Percentiles rank a stretch among this genome's conserved stretches.
phyloP scores from a whole-genome alignment of 2,888 invertebrate species.

The Thera obeliscata region DNA sequence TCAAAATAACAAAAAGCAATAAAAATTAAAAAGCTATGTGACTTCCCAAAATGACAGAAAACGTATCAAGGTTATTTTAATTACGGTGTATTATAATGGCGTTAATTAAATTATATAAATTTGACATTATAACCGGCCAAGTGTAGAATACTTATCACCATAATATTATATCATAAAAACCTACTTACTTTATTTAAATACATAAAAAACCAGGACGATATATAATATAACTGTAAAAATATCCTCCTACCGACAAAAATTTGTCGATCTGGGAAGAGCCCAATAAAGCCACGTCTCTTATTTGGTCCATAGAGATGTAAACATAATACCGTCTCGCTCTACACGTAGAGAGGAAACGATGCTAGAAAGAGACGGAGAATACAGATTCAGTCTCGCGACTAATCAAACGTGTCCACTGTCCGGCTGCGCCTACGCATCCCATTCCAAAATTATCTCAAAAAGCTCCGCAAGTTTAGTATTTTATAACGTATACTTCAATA shows the following conservation, averaged over 20 bases:
- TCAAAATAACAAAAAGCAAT: too few relatives aligned
- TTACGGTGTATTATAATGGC: too few relatives aligned
- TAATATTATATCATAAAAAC: neutral
- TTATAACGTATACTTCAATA: constrained; percentile 22
- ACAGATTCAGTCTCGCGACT: constrained; percentile 71
- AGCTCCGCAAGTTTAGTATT: constrained; percentile 29
- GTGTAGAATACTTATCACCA: neutral
- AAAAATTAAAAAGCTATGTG: too few relatives aligned
- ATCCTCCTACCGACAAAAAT: constrained; percentile 77
- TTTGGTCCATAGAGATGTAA: constrained; percentile 74
- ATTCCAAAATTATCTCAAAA: constrained; percentile 55
- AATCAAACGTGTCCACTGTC: constrained; percentile 81
- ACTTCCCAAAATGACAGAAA: too few relatives aligned
- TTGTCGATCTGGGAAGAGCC: constrained; percentile 78
- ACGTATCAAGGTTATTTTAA: too few relatives aligned
- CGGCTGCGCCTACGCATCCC: constrained; percentile 71
- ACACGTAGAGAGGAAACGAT: constrained; percentile 32
- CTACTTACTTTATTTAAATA: constrained; percentile 52
- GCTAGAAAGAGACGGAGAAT: constrained; percentile 63
- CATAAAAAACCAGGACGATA: constrained; percentile 65
- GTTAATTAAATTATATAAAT: neutral
- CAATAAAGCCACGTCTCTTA: constrained; percentile 73
- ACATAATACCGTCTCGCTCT: constrained; percentile 65
- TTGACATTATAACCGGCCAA: constrained; percentile 3
- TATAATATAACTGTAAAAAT: constrained; percentile 54